Percentiles rank a stretch among this genome's conserved stretches.
Evolutionary conservation across 2,113 vertebrate species (phyloP).

Genomic region (Esox niger): DNA sequence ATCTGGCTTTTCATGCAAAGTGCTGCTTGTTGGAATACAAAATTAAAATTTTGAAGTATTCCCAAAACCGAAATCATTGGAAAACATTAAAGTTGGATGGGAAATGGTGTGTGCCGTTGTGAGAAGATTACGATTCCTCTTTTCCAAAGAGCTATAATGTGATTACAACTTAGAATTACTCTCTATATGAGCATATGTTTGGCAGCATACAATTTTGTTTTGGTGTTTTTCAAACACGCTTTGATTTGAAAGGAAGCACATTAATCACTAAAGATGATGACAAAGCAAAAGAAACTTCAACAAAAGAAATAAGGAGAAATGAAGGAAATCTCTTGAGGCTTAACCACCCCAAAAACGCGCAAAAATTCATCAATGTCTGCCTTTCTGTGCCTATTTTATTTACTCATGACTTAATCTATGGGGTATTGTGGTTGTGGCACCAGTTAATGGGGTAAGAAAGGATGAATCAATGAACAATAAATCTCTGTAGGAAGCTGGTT

Average conservation of each 20-base stretch:
- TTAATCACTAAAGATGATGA: constrained; percentile 18
- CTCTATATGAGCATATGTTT: background rate
- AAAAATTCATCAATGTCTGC: background rate
- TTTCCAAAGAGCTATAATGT: background rate
- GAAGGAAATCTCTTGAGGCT: constrained; percentile 3
- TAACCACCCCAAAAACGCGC: background rate
- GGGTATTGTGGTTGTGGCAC: too few relatives aligned
- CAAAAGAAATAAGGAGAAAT: background rate
- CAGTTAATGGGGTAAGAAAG: too few relatives aligned
- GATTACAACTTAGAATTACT: background rate
- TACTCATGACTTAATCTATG: too few relatives aligned
- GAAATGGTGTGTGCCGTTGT: background rate
- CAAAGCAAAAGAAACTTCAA: constrained; percentile 1
- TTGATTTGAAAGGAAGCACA: constrained; percentile 3
- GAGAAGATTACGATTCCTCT: background rate
- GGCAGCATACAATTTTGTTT: constrained; percentile 4
- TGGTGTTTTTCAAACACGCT: constrained; percentile 3
- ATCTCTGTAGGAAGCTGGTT: too few relatives aligned
- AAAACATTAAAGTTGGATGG: background rate
- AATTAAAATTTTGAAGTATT: background rate
- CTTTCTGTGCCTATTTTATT: background rate
- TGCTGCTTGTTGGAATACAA: background rate
- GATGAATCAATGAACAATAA: too few relatives aligned
- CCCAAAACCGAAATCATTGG: background rate
- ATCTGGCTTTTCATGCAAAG: constrained; percentile 8